Evolutionary conservation across 1,140 invertebrate species (phyloP).

Genomic region (Capitella teleta): DNA sequence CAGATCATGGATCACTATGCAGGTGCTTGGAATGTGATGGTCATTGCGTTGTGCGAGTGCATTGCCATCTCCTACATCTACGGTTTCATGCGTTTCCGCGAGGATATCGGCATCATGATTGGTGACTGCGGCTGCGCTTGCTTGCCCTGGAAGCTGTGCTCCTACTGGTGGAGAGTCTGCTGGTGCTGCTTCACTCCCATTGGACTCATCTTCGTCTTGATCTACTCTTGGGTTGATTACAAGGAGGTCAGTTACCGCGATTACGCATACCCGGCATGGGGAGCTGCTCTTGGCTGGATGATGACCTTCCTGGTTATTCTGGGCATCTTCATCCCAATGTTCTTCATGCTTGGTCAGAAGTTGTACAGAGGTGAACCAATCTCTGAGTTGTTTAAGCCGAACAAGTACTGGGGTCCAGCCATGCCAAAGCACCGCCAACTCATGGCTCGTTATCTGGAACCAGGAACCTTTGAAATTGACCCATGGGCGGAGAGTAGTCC

Average conservation of each 20-base stretch:
- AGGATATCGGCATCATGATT: conserved; percentile 44
- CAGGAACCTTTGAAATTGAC: not conserved
- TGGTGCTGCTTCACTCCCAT: conserved; percentile 68
- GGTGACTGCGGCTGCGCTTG: conserved; percentile 9
- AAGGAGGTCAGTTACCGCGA: conserved; percentile 47
- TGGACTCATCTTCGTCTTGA: conserved; percentile 60
- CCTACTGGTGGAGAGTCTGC: conserved; percentile 36
- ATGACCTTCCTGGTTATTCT: conserved; percentile 41
- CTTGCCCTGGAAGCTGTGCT: not conserved
- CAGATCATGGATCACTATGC: conserved; percentile 75
- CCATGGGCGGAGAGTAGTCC: too few relatives aligned
- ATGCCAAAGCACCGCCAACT: conserved; percentile 24
- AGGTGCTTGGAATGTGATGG: conserved; percentile 71
- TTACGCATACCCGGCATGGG: conserved; percentile 44
- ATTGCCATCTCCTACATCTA: conserved; percentile 68
- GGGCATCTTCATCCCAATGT: conserved; percentile 17
- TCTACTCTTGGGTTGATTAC: conserved; percentile 75
- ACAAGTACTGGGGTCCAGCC: conserved; percentile 30
- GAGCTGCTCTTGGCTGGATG: conserved; percentile 44
- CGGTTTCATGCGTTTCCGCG: conserved; percentile 36
- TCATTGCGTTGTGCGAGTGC: conserved; percentile 56
- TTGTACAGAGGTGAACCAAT: too few relatives aligned
- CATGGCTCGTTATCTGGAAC: conserved; percentile 9
- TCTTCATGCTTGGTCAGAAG: not conserved
- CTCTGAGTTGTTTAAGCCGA: conserved; percentile 27